phyloP scores from a whole-genome alignment of 2,113 vertebrate species.

The Tor tambroides region DNA sequence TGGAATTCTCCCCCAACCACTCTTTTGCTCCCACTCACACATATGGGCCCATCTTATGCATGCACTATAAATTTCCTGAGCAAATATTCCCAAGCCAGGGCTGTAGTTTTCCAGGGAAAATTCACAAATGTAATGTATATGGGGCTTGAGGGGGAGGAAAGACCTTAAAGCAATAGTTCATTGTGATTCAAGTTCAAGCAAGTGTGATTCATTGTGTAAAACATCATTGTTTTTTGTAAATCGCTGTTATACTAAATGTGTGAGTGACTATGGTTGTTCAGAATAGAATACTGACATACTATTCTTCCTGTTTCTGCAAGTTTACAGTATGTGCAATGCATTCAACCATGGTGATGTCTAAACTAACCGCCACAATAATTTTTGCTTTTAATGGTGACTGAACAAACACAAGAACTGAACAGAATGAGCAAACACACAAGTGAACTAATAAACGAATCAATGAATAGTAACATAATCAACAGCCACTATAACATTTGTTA shows the following conservation, averaged over 20 bases:
- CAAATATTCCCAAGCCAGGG: conserved; percentile 77
- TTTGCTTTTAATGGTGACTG: no score
- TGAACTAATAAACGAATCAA: no score
- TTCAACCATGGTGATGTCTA: not conserved
- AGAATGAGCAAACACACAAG: no score
- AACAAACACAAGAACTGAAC: no score
- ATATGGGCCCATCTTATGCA: conserved; percentile 73
- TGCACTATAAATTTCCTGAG: conserved; percentile 80
- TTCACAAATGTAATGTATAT: conserved; percentile 77
- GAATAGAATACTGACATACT: not conserved
- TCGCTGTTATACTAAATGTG: not conserved
- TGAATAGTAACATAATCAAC: no score
- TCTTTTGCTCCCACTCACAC: conserved; percentile 55
- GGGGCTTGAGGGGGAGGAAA: conserved; percentile 55
- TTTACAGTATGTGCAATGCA: not conserved
- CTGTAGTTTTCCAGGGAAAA: conserved; percentile 75
- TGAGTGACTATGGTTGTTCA: not conserved
- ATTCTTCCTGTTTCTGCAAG: not conserved
- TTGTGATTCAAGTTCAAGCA: no score
- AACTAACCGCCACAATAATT: no score
- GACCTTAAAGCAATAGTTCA: conserved; percentile 39
- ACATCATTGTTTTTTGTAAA: not conserved
- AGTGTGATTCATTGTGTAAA: conserved; percentile 8
- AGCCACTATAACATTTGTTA: no score
- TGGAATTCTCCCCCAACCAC: conserved; percentile 58